These are phyloP conservation scores for Hololepta plana DNA, from an alignment of 2,888 invertebrate species.

Conservation along the genomic window DNA sequence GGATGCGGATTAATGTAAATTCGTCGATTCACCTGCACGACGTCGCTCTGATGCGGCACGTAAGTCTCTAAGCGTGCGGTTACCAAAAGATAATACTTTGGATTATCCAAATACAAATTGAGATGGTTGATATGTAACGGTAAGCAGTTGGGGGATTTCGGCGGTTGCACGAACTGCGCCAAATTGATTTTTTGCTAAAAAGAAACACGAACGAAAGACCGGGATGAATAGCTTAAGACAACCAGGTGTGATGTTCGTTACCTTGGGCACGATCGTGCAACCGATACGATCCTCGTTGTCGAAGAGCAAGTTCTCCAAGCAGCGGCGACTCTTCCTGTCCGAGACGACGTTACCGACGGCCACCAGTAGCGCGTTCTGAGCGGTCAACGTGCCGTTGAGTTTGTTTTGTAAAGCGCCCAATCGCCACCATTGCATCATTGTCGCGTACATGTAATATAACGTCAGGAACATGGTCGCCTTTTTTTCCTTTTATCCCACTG, in stretches of 20 bases:
- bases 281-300: slow-evolving; percentile 31
- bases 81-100: slow-evolving; percentile 17
- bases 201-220: slow-evolving; percentile 4
- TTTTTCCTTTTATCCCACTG: no score
- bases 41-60: slow-evolving; percentile 19
- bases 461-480: slow-evolving; percentile 51
- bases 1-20: background rate
- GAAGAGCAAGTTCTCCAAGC: slow-evolving; percentile 40
- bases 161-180: slow-evolving; percentile 32
- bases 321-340: slow-evolving; percentile 17
- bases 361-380: slow-evolving; percentile 23
- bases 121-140: slow-evolving; percentile 19
- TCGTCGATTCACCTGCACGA: slow-evolving; percentile 16
- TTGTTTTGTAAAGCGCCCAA: slow-evolving; percentile 51
- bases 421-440: slow-evolving; percentile 65
- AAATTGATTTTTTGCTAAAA: slow-evolving; percentile 28
- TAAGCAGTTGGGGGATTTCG: slow-evolving; percentile 25
- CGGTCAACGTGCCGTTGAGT: slow-evolving; percentile 32
- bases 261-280: slow-evolving; percentile 38
- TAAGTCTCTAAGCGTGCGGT: slow-evolving; percentile 20
- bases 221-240: slow-evolving; percentile 2
- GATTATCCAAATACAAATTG: slow-evolving; percentile 13
- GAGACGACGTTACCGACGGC: slow-evolving; percentile 17
- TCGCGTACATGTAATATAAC: slow-evolving; percentile 67
- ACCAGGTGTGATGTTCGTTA: slow-evolving; percentile 18